Percentiles rank a stretch among this genome's conserved stretches.
phyloP scores from a whole-genome alignment of 2,797 vertebrate genomes.

The Chaunax sp. region DNA sequence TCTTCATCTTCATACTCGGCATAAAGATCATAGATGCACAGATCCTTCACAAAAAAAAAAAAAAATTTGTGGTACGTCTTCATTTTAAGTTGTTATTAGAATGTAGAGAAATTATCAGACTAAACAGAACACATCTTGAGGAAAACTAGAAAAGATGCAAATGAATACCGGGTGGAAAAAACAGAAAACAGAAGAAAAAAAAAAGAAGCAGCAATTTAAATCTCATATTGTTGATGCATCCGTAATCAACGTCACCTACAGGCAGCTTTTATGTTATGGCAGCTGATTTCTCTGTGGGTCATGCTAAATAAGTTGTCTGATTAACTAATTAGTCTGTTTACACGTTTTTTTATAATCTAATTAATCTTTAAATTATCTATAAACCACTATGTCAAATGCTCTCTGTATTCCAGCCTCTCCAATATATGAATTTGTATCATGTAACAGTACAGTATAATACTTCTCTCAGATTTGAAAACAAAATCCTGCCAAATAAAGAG shows the following conservation, averaged over 20 bases:
- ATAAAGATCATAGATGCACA: conserved; percentile 86
- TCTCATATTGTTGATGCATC: too few species aligned
- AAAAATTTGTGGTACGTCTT: too few species aligned
- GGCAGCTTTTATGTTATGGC: too few species aligned
- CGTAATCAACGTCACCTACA: not conserved
- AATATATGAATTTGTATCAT: too few species aligned
- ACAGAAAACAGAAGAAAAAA: too few species aligned
- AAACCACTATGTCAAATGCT: not conserved
- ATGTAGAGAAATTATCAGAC: not conserved
- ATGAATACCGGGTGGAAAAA: too few species aligned
- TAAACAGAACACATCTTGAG: too few species aligned
- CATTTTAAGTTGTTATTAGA: not conserved
- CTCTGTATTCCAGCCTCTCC: not conserved
- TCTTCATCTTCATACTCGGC: conserved; percentile 84
- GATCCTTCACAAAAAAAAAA: conserved; percentile 49
- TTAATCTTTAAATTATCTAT: too few species aligned
- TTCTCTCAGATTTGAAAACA: not conserved
- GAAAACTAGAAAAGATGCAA: not conserved
- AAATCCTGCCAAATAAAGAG: not conserved
- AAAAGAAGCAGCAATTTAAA: not conserved
- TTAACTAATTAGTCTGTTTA: too few species aligned
- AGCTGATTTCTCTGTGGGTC: not conserved
- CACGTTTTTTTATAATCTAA: too few species aligned
- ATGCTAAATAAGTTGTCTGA: too few species aligned
- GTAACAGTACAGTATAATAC: too few species aligned